These are phyloP conservation scores for Mastomys natalensis DNA, from an alignment of 2,113 vertebrate species.

Conservation along the genomic window DNA sequence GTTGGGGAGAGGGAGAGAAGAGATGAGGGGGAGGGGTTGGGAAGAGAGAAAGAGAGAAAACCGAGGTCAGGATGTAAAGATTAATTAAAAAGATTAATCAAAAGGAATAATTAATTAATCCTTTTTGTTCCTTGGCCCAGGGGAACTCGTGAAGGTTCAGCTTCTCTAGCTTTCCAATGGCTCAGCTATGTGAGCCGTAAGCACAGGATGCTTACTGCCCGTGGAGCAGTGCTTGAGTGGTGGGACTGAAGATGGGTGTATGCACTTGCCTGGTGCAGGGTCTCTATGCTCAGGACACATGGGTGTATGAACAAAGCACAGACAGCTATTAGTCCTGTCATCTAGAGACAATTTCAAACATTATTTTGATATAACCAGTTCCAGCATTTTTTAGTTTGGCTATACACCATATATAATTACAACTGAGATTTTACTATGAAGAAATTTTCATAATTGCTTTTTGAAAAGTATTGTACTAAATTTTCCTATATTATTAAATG, in stretches of 20 bases:
- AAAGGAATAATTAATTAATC: no score
- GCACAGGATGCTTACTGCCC: no score
- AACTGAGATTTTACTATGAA: constrained; percentile 4
- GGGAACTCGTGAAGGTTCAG: no score
- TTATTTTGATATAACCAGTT: constrained; percentile 23
- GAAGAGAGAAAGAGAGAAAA: no score
- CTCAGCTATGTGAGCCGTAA: no score
- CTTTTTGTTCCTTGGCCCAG: no score
- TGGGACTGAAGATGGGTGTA: background rate
- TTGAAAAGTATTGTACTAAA: background rate
- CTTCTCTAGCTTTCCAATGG: no score
- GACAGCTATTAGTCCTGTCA: background rate
- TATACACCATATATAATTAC: background rate
- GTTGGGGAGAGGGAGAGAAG: no score
- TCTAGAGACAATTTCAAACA: background rate
- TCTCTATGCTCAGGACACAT: background rate
- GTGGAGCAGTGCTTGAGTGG: background rate
- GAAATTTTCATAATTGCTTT: constrained; percentile 30
- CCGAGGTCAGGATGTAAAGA: no score
- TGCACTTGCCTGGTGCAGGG: background rate
- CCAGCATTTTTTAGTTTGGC: background rate
- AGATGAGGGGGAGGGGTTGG: no score
- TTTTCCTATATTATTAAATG: background rate
- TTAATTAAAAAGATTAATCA: no score
- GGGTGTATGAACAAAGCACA: background rate